These are phyloP conservation scores for Paracentrotus lividus DNA, from an alignment of 53 echinoderm and acorn worm species.

Conservation along the genomic window DNA sequence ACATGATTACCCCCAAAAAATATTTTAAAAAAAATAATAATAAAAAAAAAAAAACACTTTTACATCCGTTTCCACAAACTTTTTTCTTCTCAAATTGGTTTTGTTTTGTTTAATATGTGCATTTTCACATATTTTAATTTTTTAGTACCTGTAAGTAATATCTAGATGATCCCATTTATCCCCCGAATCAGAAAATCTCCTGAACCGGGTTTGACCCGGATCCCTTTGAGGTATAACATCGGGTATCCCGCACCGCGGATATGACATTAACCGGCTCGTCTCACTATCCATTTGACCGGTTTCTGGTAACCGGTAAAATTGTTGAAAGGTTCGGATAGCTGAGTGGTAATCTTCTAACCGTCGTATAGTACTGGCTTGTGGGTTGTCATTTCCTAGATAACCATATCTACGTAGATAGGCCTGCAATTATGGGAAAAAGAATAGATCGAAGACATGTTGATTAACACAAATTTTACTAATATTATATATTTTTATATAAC, in stretches of 20 bases:
- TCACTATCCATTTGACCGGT: constrained; percentile 78
- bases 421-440: constrained; percentile 68
- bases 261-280: constrained; percentile 78
- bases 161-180: constrained; percentile 86
- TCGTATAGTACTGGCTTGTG: constrained; percentile 84
- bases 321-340: constrained; percentile 84
- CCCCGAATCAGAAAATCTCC: constrained; percentile 84
- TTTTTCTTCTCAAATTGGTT: too few species aligned
- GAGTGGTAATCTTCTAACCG: constrained; percentile 80
- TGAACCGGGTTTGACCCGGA: constrained; percentile 69
- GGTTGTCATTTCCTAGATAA: constrained; percentile 72
- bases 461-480: too few species aligned
- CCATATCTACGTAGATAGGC: constrained; percentile 87
- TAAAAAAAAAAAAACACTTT: too few species aligned
- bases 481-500: too few species aligned
- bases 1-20: too few species aligned
- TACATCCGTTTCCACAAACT: too few species aligned
- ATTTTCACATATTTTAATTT: not conserved
- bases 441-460: not conserved
- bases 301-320: constrained; percentile 78
- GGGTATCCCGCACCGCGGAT: constrained; percentile 87
- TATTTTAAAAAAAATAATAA: too few species aligned
- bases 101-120: too few species aligned
- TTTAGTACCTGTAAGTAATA: constrained; percentile 85
- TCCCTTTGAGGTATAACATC: constrained; percentile 73